A percentile compares a stretch with the other conserved stretches of the same genome.
phyloP scores from a whole-genome alignment of 1,140 invertebrate species.

The Dolichoris vasculosae region DNA sequence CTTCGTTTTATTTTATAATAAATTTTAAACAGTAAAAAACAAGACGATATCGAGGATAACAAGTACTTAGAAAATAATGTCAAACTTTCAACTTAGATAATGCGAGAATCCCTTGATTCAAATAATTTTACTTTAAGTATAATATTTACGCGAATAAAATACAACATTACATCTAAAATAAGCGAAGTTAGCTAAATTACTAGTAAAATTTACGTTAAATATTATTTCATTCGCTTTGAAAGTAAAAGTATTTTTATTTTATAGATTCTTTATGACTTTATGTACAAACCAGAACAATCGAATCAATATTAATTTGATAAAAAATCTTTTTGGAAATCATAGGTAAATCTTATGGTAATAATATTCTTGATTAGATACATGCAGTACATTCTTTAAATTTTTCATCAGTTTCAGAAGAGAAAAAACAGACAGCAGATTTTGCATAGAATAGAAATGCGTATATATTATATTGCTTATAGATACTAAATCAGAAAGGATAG shows the following conservation, averaged over 20 bases:
- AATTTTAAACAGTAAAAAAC: too few species aligned
- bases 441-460: constrained; percentile 39
- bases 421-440: not conserved
- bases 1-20: too few species aligned
- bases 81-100: too few species aligned
- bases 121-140: not conserved
- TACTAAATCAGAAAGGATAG: not conserved
- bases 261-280: too few species aligned
- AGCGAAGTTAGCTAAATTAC: too few species aligned
- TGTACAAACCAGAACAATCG: not conserved
- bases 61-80: too few species aligned
- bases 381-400: not conserved
- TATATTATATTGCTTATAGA: constrained; percentile 31
- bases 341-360: not conserved
- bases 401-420: not conserved
- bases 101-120: not conserved
- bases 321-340: not conserved
- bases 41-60: too few species aligned
- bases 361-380: not conserved
- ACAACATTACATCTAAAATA: too few species aligned
- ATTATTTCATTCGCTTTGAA: too few species aligned
- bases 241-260: too few species aligned
- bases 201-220: too few species aligned
- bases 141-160: not conserved
- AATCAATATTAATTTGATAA: not conserved